These are phyloP conservation scores for Catharus minimus DNA, from an alignment of 2,113 vertebrate genomes.

Conservation along the genomic window DNA sequence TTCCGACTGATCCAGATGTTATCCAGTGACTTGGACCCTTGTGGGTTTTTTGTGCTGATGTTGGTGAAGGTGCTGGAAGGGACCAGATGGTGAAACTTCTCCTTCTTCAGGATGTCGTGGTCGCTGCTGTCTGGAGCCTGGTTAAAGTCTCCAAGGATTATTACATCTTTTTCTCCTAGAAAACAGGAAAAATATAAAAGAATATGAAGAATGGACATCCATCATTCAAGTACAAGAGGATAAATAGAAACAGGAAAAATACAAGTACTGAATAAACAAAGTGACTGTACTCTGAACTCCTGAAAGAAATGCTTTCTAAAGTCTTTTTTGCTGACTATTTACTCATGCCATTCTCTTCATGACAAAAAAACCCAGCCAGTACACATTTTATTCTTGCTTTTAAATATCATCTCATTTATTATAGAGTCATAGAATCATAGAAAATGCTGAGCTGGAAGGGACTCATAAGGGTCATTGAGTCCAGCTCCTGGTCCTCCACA, in stretches of 20 bases:
- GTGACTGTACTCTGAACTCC: not conserved
- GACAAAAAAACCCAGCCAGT: not conserved
- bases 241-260: not conserved
- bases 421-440: not conserved
- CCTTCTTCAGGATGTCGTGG: slow-evolving; percentile 85
- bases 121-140: slow-evolving; percentile 82
- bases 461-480: not conserved
- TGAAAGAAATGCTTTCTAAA: not conserved
- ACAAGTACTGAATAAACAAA: not conserved
- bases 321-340: not conserved
- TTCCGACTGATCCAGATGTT: slow-evolving; percentile 94
- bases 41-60: slow-evolving; percentile 92
- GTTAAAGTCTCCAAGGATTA: slow-evolving; percentile 90
- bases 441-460: not conserved
- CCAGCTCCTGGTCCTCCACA: not conserved
- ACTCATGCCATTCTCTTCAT: not conserved
- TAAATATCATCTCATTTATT: not conserved
- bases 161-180: slow-evolving; percentile 86
- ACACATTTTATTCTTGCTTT: not conserved
- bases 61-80: slow-evolving; percentile 87
- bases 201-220: not conserved
- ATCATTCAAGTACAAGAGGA: not conserved
- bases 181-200: not conserved
- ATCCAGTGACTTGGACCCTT: slow-evolving; percentile 86
- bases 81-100: slow-evolving; percentile 84